These are phyloP conservation scores for Mnemiopsis leidyi DNA, from an alignment of 37 sponge, comb jelly and placozoan species.

Conservation along the genomic window DNA sequence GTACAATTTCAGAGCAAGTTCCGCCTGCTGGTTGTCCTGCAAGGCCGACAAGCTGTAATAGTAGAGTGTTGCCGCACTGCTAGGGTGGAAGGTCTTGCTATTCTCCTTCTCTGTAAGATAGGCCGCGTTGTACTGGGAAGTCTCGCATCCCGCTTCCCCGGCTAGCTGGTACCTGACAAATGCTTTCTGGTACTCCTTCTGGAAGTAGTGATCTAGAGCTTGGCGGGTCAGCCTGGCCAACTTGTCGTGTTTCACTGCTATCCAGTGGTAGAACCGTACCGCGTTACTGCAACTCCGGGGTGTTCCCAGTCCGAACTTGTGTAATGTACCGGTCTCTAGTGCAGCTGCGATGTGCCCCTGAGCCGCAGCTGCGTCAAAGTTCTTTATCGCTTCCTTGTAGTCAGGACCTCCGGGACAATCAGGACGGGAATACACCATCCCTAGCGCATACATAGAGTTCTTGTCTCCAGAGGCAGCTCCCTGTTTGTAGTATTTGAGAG, in stretches of 20 bases:
- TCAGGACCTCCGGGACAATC: not conserved
- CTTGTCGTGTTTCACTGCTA: slow-evolving; percentile 45
- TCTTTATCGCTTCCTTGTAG: not conserved
- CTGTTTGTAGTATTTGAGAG: slow-evolving; percentile 38
- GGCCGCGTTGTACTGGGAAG: slow-evolving; percentile 56
- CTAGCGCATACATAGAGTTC: slow-evolving; percentile 55
- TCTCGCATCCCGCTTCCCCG: slow-evolving; percentile 49
- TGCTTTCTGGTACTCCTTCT: slow-evolving; percentile 64
- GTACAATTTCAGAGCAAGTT: slow-evolving; percentile 35
- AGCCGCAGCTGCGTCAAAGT: not conserved
- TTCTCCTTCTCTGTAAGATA: slow-evolving; percentile 47
- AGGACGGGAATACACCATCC: slow-evolving; percentile 40
- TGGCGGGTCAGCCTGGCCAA: slow-evolving; percentile 26
- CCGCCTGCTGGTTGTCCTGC: slow-evolving; percentile 49
- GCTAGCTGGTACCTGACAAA: slow-evolving; percentile 41
- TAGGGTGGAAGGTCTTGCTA: slow-evolving; percentile 65
- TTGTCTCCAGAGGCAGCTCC: slow-evolving; percentile 10
- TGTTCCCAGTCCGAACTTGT: slow-evolving; percentile 58
- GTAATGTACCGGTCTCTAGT: slow-evolving; percentile 23
- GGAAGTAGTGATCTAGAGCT: slow-evolving; percentile 49
- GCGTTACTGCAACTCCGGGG: slow-evolving; percentile 42
- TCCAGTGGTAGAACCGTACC: slow-evolving; percentile 61
- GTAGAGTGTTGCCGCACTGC: slow-evolving; percentile 27
- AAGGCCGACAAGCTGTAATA: slow-evolving; percentile 12
- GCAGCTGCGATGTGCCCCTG: slow-evolving; percentile 32